These are phyloP conservation scores for Eupristina koningsbergeri DNA, from an alignment of 1,140 invertebrate genomes.

Conservation along the genomic window DNA sequence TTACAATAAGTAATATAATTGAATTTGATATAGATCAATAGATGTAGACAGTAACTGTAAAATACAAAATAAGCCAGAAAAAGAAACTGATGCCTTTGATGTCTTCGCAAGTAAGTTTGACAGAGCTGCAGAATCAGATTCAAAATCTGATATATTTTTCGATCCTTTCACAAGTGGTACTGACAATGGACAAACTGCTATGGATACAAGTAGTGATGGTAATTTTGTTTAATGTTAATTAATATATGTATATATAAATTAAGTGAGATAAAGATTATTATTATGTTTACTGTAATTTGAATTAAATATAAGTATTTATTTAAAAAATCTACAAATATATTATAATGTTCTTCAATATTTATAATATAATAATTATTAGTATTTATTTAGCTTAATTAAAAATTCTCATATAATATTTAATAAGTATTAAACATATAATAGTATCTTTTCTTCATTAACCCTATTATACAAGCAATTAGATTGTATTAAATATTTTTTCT, in stretches of 20 bases:
- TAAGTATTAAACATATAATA: too few species aligned
- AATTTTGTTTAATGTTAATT: conserved; percentile 14
- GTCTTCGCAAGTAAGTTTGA: conserved; percentile 91
- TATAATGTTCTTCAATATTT: too few species aligned
- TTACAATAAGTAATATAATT: neutral
- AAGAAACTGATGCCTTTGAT: conserved; percentile 81
- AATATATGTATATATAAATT: neutral
- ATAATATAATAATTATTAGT: too few species aligned
- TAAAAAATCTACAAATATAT: too few species aligned
- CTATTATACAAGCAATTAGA: too few species aligned
- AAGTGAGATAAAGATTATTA: neutral
- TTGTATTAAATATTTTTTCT: neutral
- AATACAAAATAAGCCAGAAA: conserved; percentile 63
- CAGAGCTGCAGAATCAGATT: conserved; percentile 75
- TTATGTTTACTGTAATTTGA: too few species aligned
- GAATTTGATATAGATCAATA: conserved; percentile 30
- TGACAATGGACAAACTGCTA: conserved; percentile 68
- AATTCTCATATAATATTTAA: too few species aligned
- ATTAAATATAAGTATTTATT: too few species aligned
- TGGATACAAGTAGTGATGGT: conserved; percentile 74
- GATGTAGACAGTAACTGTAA: neutral
- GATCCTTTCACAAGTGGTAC: conserved; percentile 73
- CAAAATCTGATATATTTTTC: conserved; percentile 72
- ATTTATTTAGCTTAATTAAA: too few species aligned
- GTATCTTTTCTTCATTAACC: too few species aligned